phyloP scores from a whole-genome alignment of 2,113 vertebrate species.

The Chionis minor region DNA sequence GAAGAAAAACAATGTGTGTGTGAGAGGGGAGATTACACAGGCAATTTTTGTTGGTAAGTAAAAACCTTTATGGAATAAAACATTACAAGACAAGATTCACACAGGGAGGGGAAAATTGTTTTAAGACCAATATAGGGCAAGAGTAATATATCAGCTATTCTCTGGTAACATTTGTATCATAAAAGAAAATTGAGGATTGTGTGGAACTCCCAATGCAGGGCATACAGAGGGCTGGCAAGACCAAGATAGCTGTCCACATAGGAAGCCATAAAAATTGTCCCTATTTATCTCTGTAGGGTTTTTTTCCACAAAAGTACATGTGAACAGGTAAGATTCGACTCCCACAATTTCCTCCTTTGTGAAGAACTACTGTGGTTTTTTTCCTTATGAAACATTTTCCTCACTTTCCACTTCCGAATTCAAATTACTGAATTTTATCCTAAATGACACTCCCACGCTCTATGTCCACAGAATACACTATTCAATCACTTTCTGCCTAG shows the following conservation, averaged over 20 bases:
- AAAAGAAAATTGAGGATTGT: neutral
- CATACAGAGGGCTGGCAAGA: neutral
- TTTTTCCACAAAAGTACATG: neutral
- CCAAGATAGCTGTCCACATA: neutral
- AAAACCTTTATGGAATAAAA: slow-evolving; percentile 34
- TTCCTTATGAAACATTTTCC: neutral
- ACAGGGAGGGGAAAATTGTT: neutral
- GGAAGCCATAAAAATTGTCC: neutral
- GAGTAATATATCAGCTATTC: neutral
- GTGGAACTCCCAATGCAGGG: neutral
- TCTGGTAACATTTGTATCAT: neutral
- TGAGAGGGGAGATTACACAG: neutral
- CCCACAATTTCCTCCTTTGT: neutral
- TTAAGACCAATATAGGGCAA: neutral
- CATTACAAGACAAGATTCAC: neutral
- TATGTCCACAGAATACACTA: neutral
- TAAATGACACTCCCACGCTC: neutral
- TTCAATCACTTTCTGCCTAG: neutral
- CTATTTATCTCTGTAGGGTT: neutral
- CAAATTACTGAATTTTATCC: neutral
- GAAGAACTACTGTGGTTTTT: neutral
- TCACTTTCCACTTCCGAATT: neutral
- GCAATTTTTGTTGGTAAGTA: neutral
- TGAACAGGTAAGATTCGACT: neutral
- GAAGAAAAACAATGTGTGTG: neutral